Evolutionary conservation across 2,113 vertebrate species (phyloP), one percentile per base, ranked within the genome.

Genomic region (Nerophis ophidion): DNA sequence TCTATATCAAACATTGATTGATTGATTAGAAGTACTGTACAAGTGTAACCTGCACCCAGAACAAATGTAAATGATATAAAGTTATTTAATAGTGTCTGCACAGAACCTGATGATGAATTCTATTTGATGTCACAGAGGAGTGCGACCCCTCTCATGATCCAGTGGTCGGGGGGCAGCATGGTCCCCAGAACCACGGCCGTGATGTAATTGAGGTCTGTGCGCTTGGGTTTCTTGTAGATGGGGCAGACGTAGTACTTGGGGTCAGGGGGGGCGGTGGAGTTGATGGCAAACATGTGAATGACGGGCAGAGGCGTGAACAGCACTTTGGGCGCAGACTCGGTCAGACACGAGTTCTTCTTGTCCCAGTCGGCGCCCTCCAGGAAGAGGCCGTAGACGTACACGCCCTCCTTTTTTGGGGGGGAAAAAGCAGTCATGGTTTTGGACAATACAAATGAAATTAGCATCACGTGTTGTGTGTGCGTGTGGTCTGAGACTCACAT

Each of bases 301-400:
- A 95, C 90, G 0, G 93, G 94, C 89, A 95, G 88, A 66, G 87
- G 63, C 58, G 92, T 91, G 0, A 94, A 95, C 16, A 95, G 90
- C 50, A 93, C 91, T 79, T 94, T 95, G 1, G 93, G 90, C 14
- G 91, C 91, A 7, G 92, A 89, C 70, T 96, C 93, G 0, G 73
- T 81, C 17, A 97, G 90, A 26, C 81, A 83, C 75, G 75, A 68
- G 58, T 91, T 92, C 61, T 86, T 91, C 70, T 81, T 91, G 81
- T 95, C 92, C 94, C 94, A 95, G 1, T 89, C 88, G 40, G 92
- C 93, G n/a, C 93, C 93, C 74, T 96, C 93, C 44, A 95, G 86
- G 67, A 90, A 93, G 9, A 95, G 81, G 7, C 94, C 94, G 1
- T 92, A 85, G 3, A 95, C 90, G 0, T 93, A 95, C 42, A 95